Evolutionary conservation across 2,113 vertebrate species (phyloP).

Genomic region (Trachemys scripta): DNA sequence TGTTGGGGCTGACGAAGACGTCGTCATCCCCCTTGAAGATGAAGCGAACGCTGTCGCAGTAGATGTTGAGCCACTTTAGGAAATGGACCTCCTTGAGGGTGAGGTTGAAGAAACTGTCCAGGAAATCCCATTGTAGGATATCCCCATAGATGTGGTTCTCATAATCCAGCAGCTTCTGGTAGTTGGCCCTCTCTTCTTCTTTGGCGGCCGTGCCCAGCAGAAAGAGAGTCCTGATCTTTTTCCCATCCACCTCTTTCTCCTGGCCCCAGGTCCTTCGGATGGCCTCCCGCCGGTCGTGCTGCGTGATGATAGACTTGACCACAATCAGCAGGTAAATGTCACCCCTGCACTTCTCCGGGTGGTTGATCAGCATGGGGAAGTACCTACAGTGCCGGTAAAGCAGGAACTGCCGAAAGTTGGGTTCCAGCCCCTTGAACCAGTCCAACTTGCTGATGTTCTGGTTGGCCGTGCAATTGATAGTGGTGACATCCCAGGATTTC

Average conservation of each 20-base stretch:
- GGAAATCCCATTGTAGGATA: conserved; percentile 97
- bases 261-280: conserved; percentile 96
- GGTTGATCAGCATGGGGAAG: conserved; percentile 93
- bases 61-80: conserved; percentile 94
- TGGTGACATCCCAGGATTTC: conserved; percentile 86
- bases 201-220: conserved; percentile 89
- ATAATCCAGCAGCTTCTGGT: conserved; percentile 95
- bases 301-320: conserved; percentile 93
- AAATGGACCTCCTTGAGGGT: conserved; percentile 98
- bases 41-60: conserved; percentile 85
- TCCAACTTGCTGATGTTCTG: conserved; percentile 83
- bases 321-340: conserved; percentile 89
- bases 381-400: conserved; percentile 93
- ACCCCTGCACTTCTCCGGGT: conserved; percentile 89
- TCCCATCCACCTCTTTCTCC: conserved; percentile 83
- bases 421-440: conserved; percentile 89
- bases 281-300: conserved; percentile 92
- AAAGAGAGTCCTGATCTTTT: conserved; percentile 87
- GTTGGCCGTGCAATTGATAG: conserved; percentile 90
- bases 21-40: conserved; percentile 97
- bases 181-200: conserved; percentile 87
- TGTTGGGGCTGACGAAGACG: conserved; percentile 90
- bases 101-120: conserved; percentile 97
- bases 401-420: conserved; percentile 91
- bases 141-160: conserved; percentile 92